A percentile compares a stretch with the other conserved stretches of the same genome.
Conservation (phyloP, 2,113 vertebrate genomes). For the Eretmochelys imbricata region DNA sequence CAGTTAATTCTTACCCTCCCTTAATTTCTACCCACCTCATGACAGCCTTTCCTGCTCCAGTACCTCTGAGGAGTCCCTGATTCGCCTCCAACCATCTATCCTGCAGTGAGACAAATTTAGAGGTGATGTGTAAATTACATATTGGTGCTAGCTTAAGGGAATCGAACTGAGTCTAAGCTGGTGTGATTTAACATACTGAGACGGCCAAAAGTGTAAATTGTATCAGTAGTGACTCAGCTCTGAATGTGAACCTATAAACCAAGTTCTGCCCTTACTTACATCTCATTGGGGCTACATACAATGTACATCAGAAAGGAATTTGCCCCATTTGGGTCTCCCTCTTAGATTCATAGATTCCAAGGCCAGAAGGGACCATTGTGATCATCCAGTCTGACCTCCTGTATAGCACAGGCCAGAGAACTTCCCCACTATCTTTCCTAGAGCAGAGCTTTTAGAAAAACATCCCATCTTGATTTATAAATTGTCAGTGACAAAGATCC, state of each 20-base stretch:
- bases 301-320: not conserved
- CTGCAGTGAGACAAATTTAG: not conserved
- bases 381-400: not conserved
- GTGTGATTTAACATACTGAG: not conserved
- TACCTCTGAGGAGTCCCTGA: not conserved
- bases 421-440: not conserved
- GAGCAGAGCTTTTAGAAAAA: not conserved
- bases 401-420: not conserved
- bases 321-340: not conserved
- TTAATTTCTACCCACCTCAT: constrained; percentile 22
- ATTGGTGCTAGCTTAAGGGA: not conserved
- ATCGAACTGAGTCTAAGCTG: not conserved
- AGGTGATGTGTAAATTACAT: not conserved
- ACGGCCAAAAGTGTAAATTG: not conserved
- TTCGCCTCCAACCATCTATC: constrained; percentile 11
- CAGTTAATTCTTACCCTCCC: constrained; percentile 60
- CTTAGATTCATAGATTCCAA: not conserved
- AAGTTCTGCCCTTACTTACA: not conserved
- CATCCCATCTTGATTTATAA: not conserved
- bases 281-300: not conserved
- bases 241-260: not conserved
- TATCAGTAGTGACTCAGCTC: fast-evolving
- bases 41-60: not conserved
- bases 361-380: not conserved
- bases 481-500: not conserved